Evolutionary conservation across 2,113 vertebrate species (phyloP), one percentile per base, ranked within the genome.

Genomic region (Zootoca vivipara): DNA sequence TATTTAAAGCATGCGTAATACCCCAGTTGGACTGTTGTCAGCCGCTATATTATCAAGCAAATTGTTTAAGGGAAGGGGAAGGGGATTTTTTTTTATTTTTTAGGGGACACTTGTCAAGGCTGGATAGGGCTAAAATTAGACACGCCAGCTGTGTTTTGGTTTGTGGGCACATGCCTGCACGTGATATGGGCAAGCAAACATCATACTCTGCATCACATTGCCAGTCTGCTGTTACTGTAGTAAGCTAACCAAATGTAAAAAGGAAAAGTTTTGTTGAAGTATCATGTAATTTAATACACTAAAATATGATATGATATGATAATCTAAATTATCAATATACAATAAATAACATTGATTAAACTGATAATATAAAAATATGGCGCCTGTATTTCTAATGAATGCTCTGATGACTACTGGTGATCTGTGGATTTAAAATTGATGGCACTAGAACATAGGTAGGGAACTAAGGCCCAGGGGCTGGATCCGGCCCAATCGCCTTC

Each of bases 101-200:
- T 95, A 97, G 95, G 75, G 94, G 95, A 94, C 93, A 90, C 89
- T 97, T 96, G 95, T 95, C 94, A 93, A 95, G 95, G 95, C 95
- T 92, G 95, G 93, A 38, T 38, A 85, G 86, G 85, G 72, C 96
- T 97, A 97, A 97, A 96, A 96, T 97, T 97, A 97, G 95, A 92
- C 28, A 38, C 90, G 87, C 97, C 96, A 97, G 97, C 97, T 97
- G 96, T 97, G 96, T 96, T 97, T 97, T 95, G 95, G 95, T 96
- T 95, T 72, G 92, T 88, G 95, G 88, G 95, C 93, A 96, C 93
- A 94, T 95, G 95, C 94, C 94, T 90, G 95, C 95, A 94, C 94
- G 94, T 93, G 96, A 94, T 90, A 89, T 94, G 93, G 95, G 96
- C 95, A 94, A 90, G 93, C 94, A 94, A 94, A 90, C 72, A 89